Evolutionary conservation across 2,888 invertebrate genomes (phyloP).

Genomic region (Cataglyphis altisquamis): DNA sequence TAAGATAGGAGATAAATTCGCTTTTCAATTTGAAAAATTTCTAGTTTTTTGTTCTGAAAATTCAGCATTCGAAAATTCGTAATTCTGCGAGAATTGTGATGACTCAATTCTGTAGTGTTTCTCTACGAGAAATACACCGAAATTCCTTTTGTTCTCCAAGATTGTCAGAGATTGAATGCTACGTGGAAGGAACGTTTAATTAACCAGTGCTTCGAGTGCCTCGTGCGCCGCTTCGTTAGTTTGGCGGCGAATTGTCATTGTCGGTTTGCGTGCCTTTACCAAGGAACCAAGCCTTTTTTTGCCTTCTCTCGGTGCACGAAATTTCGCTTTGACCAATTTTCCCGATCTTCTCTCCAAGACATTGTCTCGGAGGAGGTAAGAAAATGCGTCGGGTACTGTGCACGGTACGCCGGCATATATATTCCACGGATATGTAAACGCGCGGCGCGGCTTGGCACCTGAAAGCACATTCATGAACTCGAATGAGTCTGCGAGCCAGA

Average conservation of each 20-base stretch:
- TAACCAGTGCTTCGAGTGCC: constrained; percentile 7
- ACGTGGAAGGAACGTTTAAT: constrained; percentile 37
- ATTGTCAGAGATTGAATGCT: constrained; percentile 34
- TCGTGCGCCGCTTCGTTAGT: constrained; percentile 29
- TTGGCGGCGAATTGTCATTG: constrained; percentile 30
- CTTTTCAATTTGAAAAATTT: background rate
- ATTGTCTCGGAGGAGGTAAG: constrained; percentile 3
- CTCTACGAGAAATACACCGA: background rate
- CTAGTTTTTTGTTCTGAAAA: background rate
- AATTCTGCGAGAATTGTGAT: background rate
- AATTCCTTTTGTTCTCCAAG: background rate
- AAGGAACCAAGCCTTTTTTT: background rate
- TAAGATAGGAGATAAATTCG: background rate
- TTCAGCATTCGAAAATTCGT: background rate
- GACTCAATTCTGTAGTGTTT: background rate
- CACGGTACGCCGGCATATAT: background rate
- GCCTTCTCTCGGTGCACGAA: background rate
- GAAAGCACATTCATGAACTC: constrained; percentile 56
- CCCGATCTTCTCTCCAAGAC: constrained; percentile 6
- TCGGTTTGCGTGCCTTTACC: background rate
- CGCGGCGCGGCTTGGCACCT: background rate
- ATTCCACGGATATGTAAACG: background rate
- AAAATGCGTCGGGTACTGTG: background rate
- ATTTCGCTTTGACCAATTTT: constrained; percentile 33
- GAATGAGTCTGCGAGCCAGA: constrained; percentile 42